Base-by-base conservation (phyloP, 1,140 invertebrate species). In the Bombus turneri region DNA sequence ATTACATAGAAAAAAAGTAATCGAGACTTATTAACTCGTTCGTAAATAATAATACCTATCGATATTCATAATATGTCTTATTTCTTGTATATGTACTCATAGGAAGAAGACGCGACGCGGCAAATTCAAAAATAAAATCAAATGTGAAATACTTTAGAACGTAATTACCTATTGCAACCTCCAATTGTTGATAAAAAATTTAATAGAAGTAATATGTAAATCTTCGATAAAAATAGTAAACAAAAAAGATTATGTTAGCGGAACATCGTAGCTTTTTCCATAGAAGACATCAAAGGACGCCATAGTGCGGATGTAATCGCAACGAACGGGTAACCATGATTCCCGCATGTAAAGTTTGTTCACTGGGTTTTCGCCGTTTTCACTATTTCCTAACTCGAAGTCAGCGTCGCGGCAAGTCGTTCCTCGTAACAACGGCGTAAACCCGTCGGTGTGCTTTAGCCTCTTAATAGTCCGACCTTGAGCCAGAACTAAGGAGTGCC, bases 391-490 rank as follows among this genome's bases (percentile, higher is more conserved):
- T 75, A 86, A 43, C 66, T 69, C 59, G 8, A 83, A 76, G 62
- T 85, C 69, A 15, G 13, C n/a, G 37, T 69, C 37, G 62, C 64
- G 66, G 66, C 76, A 47, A 34, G 47, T 43, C 39, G n/a, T 79
- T 62, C 68, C 15, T 72, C 72, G 62, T 81, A 81, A 83, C 76
- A 83, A 80, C 85, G 84, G 83, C 64, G 85, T 84, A 88, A 90
- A 90, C 85, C 81, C 85, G 88, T 90, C 84, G 59, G 78, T 74
- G 28, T 87, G 77, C 81, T 84, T 86, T 80, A 62, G 73, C 53
- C 77, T 81, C 81, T 86, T 87, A 89, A 90, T 86, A 86, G 82
- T 84, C n/a, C 81, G 83, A 86, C 84, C 86, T 91, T 91, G 88
- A 86, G 84, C 86, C 89, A 86, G 81, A 86, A 84, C 69, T 73